Base-by-base conservation (phyloP, 2,888 invertebrate species). In the Creontiades dilutus region DNA sequence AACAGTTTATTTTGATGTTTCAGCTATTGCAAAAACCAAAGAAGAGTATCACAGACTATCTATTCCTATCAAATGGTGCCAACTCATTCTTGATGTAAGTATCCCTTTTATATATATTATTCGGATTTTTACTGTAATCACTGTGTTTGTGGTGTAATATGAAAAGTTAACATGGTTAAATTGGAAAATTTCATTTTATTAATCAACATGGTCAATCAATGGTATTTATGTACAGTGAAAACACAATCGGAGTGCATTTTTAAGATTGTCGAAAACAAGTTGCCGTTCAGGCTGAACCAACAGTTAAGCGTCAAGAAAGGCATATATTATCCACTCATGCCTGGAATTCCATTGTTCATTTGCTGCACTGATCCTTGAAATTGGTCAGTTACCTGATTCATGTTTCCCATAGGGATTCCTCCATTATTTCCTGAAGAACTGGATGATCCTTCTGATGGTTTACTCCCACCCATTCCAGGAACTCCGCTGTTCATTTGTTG, bases 51-150 rank as follows among this genome's bases (percentile, higher is more conserved):
- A 86, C 27, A 85, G 85, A 84, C 88, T 93, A 91, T 93, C 92
- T 55, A 92, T 92, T 27, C 91, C 91, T 4, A 92, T 93, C 90
- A 93, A 94, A 91, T 91, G 94, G 92, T 93, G 93, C 90, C 93
- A 93, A 89, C 92, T 92, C 89, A 91, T 94, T 82, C 91, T 94
- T 68, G 93, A 94, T 89, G 94, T 94, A 92, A 93, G 93, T 93
- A 52, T 48, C 48, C 16, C 11, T 37, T 14, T 52, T 52, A 52
- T 3, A 12, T 19, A 14, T 52, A 37, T 16, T 14, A 0, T 23
- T 23, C 16, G 3, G 3, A 52, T 14, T 52, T 52, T 37, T 37
- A 37, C 11, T 52, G 11, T 2, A 11, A 68, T 0, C 4, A 11
- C 23, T 78, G 46, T 11, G 19, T 78, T n/a, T 7, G 13, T 13